phyloP scores from a whole-genome alignment of 1,140 invertebrate genomes.

The Trypoxylus dichotomus region DNA sequence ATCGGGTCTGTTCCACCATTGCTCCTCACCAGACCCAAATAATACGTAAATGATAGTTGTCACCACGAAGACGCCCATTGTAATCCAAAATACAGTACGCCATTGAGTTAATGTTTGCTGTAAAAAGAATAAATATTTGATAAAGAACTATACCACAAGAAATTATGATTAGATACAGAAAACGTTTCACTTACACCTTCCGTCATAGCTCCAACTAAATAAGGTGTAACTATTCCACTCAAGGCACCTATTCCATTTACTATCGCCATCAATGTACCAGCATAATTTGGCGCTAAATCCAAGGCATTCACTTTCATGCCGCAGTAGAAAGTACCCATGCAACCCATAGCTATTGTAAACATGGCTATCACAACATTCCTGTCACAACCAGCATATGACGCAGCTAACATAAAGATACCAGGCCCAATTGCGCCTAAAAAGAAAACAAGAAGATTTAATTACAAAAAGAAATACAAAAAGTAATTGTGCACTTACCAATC shows the following conservation, averaged over 20 bases:
- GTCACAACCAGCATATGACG: constrained; percentile 79
- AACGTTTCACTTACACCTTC: constrained; percentile 43
- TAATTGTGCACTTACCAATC: constrained; percentile 56
- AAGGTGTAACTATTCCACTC: constrained; percentile 78
- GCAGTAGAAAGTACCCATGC: constrained; percentile 76
- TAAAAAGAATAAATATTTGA: constrained; percentile 40
- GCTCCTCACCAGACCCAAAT: constrained; percentile 71
- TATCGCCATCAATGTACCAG: constrained; percentile 80
- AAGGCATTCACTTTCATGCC: constrained; percentile 80
- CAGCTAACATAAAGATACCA: constrained; percentile 76
- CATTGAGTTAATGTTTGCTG: constrained; percentile 76
- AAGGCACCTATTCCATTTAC: constrained; percentile 83
- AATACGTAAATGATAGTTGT: constrained; percentile 75
- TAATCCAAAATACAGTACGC: constrained; percentile 82
- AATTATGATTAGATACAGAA: background rate
- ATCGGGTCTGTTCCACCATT: constrained; percentile 64
- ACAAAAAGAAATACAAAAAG: background rate
- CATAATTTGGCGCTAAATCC: constrained; percentile 81
- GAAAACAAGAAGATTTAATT: background rate
- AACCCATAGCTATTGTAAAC: constrained; percentile 72
- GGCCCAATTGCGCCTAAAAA: constrained; percentile 70
- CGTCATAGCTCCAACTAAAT: constrained; percentile 65
- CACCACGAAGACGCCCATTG: constrained; percentile 69
- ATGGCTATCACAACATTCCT: constrained; percentile 63
- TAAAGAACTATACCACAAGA: background rate